Evolutionary conservation across 1,140 invertebrate genomes (phyloP), one percentile per base, ranked within the genome.

Genomic region (Cecropterus lyciades): DNA sequence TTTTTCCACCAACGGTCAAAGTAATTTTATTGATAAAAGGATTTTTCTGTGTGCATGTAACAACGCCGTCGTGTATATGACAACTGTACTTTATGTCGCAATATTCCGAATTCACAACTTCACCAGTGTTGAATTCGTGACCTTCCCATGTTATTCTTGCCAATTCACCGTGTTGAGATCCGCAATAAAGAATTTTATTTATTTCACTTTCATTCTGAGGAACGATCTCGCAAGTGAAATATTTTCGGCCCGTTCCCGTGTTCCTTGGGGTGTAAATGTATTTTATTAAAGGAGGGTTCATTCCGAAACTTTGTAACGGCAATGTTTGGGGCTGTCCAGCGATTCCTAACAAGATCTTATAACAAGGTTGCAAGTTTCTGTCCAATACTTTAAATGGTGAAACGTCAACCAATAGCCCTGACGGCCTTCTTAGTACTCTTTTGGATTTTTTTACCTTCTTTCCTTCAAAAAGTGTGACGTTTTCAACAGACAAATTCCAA

Each of bases 51-150:
- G 93, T 77, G 17, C 93, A 84, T 0, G 92, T 90, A 11, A 96
- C 79, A 1, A 95, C 94, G 0, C 95, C 95, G 75, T 96, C 95
- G 73, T 96, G 96, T 53, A 95, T 93, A 64, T 77, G 85, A 68
- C 92, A 92, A 64, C 85, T 76, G 73, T 84, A 92, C 24, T 85
- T 59, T 79, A 93, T 90, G 65, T 87, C 89, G 30, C 83, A 86
- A 46, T 83, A 84, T 83, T 95, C 94, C 5, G 85, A 92, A 73
- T 94, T 94, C 0, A 94, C 89, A 10, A 82, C 71, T 68, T 93
- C 87, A 0, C 93, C 94, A 0, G 93, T 93, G 66, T 93, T 92
- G 55, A 94, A 94, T 33, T 95, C 93, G 70, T 93, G 94, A 10
- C 95, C 95, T 67, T 94, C 93, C 94, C 94, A 95, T 1, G 89